phyloP scores from a whole-genome alignment of 2,888 invertebrate species.

The Nysson spinosus region DNA sequence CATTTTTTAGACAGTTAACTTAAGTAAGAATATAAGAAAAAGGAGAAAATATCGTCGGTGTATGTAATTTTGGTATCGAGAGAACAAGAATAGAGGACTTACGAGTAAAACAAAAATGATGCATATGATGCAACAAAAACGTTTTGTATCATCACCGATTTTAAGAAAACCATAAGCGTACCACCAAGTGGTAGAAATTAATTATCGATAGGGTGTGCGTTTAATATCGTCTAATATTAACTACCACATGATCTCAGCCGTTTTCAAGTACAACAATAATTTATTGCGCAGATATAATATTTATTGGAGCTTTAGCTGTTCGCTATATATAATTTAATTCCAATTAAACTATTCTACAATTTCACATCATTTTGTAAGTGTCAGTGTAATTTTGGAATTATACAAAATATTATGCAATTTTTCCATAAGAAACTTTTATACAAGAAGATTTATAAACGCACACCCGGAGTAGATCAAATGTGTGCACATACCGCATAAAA shows the following conservation, averaged over 20 bases:
- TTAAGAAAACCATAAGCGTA: constrained; percentile 28
- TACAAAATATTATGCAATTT: not conserved
- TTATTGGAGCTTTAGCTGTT: too few relatives aligned
- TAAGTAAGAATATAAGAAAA: not conserved
- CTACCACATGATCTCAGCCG: too few relatives aligned
- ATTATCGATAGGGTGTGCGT: constrained; percentile 47
- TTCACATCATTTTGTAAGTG: not conserved
- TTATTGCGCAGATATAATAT: too few relatives aligned
- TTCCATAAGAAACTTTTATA: constrained; percentile 42
- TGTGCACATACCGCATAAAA: constrained; percentile 52
- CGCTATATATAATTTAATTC: too few relatives aligned
- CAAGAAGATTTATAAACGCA: constrained; percentile 41
- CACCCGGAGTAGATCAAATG: constrained; percentile 36
- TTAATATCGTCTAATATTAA: too few relatives aligned
- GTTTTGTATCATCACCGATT: constrained; percentile 59
- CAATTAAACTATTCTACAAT: too few relatives aligned
- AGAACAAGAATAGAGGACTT: constrained; percentile 13
- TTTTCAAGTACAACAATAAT: too few relatives aligned
- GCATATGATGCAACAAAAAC: constrained; percentile 67
- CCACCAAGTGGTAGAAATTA: constrained; percentile 66
- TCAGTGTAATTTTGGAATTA: not conserved
- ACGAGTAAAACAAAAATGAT: constrained; percentile 48
- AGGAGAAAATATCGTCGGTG: constrained; percentile 8
- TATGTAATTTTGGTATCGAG: constrained; percentile 32
- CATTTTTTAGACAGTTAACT: constrained; percentile 56